phyloP scores from a whole-genome alignment of 1,140 invertebrate species.

The Drusus annulatus region DNA sequence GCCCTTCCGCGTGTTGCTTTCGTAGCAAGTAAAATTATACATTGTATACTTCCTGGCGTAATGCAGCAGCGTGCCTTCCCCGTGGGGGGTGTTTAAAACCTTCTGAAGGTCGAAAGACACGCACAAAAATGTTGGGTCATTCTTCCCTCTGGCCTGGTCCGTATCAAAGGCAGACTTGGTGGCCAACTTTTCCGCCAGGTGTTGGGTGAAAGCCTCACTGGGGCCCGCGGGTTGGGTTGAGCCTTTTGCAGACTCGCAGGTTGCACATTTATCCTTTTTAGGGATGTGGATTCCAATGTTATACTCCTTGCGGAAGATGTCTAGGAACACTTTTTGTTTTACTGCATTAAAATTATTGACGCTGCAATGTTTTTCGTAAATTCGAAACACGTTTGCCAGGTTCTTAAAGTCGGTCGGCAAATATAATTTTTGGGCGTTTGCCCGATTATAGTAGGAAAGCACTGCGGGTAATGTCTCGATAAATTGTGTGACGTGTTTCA shows the following conservation, averaged over 20 bases:
- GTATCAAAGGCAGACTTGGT: slow-evolving; percentile 43
- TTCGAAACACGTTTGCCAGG: slow-evolving; percentile 53
- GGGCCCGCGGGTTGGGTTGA: background rate
- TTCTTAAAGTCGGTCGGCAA: slow-evolving; percentile 56
- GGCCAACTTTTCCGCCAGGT: slow-evolving; percentile 41
- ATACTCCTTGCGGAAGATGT: slow-evolving; percentile 58
- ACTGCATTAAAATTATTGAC: slow-evolving; percentile 45
- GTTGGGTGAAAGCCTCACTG: background rate
- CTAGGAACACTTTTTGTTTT: slow-evolving; percentile 56
- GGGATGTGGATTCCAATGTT: slow-evolving; percentile 60
- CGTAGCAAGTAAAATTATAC: slow-evolving; percentile 56
- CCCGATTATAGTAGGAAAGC: slow-evolving; percentile 56
- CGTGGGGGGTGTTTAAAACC: slow-evolving; percentile 59
- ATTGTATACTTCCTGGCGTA: slow-evolving; percentile 54
- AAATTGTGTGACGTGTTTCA: slow-evolving; percentile 45
- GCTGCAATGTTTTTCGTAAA: slow-evolving; percentile 17
- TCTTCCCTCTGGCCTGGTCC: background rate
- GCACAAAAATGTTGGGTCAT: slow-evolving; percentile 38
- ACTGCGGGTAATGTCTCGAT: slow-evolving; percentile 58
- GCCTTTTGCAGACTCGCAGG: slow-evolving; percentile 27
- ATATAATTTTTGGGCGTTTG: slow-evolving; percentile 50
- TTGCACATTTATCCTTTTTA: slow-evolving; percentile 60
- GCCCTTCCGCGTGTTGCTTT: slow-evolving; percentile 45
- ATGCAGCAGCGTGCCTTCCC: slow-evolving; percentile 53
- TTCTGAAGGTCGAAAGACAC: slow-evolving; percentile 59